Conservation (phyloP, 2,113 vertebrate species). For the Varanus komodoensis region DNA sequence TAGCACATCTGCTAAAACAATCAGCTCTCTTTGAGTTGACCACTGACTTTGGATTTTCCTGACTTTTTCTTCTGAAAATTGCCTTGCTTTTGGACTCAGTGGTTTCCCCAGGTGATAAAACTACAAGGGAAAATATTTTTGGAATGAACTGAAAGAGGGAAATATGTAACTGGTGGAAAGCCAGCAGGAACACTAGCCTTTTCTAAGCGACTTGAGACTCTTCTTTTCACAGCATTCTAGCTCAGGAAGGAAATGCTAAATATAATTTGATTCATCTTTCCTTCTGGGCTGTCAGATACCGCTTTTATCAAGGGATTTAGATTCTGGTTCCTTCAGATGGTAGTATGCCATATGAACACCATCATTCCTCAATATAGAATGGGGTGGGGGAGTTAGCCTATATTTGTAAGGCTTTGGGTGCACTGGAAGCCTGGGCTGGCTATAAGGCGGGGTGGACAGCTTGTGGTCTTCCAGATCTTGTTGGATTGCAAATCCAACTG, state of each 20-base stretch:
- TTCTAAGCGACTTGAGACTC: background rate
- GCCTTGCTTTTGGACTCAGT: rapidly evolving
- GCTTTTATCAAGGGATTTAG: constrained; percentile 16
- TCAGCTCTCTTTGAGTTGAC: background rate
- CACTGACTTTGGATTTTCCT: background rate
- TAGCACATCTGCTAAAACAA: background rate
- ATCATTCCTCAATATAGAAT: background rate
- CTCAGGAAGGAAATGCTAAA: background rate
- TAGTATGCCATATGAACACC: background rate
- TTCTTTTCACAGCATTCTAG: background rate
- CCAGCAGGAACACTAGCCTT: background rate
- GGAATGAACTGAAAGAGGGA: background rate
- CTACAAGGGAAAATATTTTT: background rate
- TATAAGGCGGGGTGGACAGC: too few relatives aligned
- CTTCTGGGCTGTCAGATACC: background rate
- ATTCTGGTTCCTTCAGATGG: constrained; percentile 9
- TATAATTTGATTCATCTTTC: background rate
- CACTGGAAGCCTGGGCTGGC: background rate
- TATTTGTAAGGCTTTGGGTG: background rate
- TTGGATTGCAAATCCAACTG: background rate
- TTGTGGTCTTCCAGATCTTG: background rate
- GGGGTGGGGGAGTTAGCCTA: background rate
- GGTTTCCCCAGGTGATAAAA: background rate
- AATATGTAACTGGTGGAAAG: background rate
- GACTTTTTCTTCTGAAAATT: background rate